A percentile compares a stretch with the other conserved stretches of the same genome.
These are phyloP conservation scores for Brachionus sp. DNA, from an alignment of 1,140 invertebrate genomes.

Conservation along the genomic window DNA sequence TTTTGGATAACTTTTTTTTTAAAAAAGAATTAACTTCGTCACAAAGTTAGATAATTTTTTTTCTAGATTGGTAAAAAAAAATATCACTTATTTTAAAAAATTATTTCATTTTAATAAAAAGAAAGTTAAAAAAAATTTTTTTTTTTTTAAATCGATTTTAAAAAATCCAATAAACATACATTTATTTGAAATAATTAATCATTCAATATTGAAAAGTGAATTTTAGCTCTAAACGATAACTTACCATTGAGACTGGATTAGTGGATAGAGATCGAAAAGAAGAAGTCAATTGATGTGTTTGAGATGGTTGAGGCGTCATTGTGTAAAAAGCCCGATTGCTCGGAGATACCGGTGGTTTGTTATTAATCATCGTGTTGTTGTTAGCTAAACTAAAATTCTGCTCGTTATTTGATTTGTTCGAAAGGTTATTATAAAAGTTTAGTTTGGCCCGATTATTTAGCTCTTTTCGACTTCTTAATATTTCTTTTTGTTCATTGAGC, in stretches of 20 bases:
- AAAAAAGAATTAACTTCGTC: no score
- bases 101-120: no score
- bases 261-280: neutral
- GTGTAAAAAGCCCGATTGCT: conserved; percentile 2
- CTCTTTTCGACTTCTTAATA: conserved; percentile 32
- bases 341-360: conserved; percentile 15
- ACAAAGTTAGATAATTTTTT: no score
- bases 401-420: neutral
- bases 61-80: no score
- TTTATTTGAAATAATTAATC: no score
- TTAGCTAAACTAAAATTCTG: neutral
- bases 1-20: no score
- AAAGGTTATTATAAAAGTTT: neutral
- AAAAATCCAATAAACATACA: no score
- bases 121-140: no score
- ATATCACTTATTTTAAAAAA: no score
- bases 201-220: no score
- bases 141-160: no score
- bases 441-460: conserved; percentile 1
- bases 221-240: neutral
- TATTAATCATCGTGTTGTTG: neutral
- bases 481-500: conserved; percentile 39
- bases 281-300: neutral
- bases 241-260: neutral
- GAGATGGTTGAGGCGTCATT: neutral